Evolutionary conservation across 2,113 vertebrate species (phyloP), one percentile per base, ranked within the genome.

Genomic region (Sterna hirundo): DNA sequence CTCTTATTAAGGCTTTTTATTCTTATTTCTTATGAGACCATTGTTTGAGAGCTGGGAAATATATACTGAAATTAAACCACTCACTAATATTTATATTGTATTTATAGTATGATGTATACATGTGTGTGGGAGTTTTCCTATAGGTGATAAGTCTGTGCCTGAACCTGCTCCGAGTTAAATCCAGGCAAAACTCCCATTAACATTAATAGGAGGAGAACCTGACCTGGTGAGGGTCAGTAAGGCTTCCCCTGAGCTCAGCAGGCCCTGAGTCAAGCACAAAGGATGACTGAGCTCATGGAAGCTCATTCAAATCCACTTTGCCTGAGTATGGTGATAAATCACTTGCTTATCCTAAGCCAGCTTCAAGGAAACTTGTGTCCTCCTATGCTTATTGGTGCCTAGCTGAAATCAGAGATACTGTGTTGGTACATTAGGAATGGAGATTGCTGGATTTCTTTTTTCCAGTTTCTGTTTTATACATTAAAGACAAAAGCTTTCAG

Each of bases 41-140:
- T 81, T 94, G 65, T 83, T 95, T 88, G 66, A 81, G 57, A 88
- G 52, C 42, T 86, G 86, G 68, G 69, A 95, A 76, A 91, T 58
- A 76, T 17, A 62, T 36, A 61, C 32, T 81, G 68, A 96, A 94
- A 93, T 90, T 65, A 94, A 96, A 92, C 38, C 36, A 70, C 46
- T 87, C 47, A 38, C 64, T 89, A 71, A 54, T 90, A 88, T 57
- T 69, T 38, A 21, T 70, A 81, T 65, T 44, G 5, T 55, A 81
- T 76, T 90, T 91, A 83, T 66, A 82, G 11, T 52, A 60, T 13
- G 13, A 77, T 44, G 27, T 27, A 77, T 40, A 60, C 2, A 2
- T 36, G 36, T 7, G 18, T 0, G 16, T 0, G 6, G 2, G 34
- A 55, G 22, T 42, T 78, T 68, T 95, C 38, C 55, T 84, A 2